Percentiles rank a stretch among this genome's conserved stretches.
These are phyloP conservation scores for Sclerodermus sp. DNA, from an alignment of 2,888 invertebrate genomes.

Conservation along the genomic window DNA sequence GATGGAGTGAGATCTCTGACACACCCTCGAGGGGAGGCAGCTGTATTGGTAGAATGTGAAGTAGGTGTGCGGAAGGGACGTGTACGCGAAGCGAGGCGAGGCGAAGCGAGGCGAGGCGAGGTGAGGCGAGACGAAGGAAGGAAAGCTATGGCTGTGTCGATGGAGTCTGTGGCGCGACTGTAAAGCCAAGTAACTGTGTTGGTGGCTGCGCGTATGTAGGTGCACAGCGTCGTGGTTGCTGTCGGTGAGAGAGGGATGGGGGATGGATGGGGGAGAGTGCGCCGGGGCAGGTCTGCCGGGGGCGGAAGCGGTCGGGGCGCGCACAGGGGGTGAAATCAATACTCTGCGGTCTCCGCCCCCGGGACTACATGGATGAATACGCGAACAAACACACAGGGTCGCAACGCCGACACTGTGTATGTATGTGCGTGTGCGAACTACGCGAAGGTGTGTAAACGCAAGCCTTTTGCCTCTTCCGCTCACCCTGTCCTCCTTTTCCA, in stretches of 20 bases:
- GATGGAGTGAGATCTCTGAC: too few species aligned
- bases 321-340: conserved; percentile 52
- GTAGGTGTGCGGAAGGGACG: too few species aligned
- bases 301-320: conserved; percentile 28
- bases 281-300: conserved; percentile 21
- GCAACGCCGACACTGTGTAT: conserved; percentile 14
- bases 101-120: too few species aligned
- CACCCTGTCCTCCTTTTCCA: background rate
- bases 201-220: background rate
- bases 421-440: conserved; percentile 11
- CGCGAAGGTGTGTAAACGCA: conserved; percentile 1
- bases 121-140: too few species aligned
- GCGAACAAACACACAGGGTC: conserved; percentile 36
- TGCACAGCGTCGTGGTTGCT: conserved; percentile 4
- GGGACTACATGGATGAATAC: conserved; percentile 47
- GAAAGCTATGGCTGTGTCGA: too few species aligned
- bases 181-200: background rate
- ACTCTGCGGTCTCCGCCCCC: conserved; percentile 56
- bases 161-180: too few species aligned
- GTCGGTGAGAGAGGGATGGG: conserved; percentile 10
- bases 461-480: background rate
- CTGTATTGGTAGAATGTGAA: too few species aligned
- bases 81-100: too few species aligned
- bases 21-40: too few species aligned
- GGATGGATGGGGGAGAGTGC: conserved; percentile 22